A percentile compares a stretch with the other conserved stretches of the same genome.
Conservation (phyloP, 1,140 invertebrate species). For the Hyphantria cunea region DNA sequence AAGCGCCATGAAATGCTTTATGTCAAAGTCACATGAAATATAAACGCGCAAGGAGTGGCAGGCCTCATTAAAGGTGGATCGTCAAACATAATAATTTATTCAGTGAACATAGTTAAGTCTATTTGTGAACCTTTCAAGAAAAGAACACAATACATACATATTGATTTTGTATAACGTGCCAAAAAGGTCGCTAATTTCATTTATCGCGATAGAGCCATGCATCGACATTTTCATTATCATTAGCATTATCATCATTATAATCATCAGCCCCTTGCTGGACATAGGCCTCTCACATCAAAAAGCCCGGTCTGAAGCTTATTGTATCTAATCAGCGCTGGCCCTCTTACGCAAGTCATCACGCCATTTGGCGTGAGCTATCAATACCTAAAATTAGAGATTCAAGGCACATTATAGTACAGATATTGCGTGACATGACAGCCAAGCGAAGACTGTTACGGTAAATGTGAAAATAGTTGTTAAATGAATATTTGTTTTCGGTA, state of each 20-base stretch:
- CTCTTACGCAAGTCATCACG: too few relatives aligned
- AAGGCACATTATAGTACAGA: constrained; percentile 15
- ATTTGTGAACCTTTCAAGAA: constrained; percentile 18
- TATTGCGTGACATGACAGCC: constrained; percentile 40
- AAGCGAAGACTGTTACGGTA: constrained; percentile 38
- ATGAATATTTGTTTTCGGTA: constrained; percentile 20
- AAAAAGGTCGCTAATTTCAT: neutral
- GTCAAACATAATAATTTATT: constrained; percentile 16
- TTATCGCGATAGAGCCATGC: too few relatives aligned
- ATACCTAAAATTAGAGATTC: constrained; percentile 25
- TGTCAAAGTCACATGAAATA: too few relatives aligned
- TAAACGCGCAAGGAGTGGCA: neutral
- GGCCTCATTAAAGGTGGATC: constrained; percentile 7
- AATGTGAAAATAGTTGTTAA: constrained; percentile 24
- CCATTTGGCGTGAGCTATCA: too few relatives aligned
- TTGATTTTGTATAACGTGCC: neutral
- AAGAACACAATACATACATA: neutral
- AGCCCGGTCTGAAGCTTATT: too few relatives aligned
- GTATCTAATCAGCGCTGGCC: too few relatives aligned
- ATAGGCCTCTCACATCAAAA: too few relatives aligned
- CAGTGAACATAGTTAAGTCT: constrained; percentile 6
- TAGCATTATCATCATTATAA: too few relatives aligned
- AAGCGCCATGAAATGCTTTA: too few relatives aligned
- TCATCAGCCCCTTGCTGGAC: too few relatives aligned
- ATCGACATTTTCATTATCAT: too few relatives aligned